phyloP scores from a whole-genome alignment of 1,140 invertebrate genomes.

The Thaumetopoea pityocampa region DNA sequence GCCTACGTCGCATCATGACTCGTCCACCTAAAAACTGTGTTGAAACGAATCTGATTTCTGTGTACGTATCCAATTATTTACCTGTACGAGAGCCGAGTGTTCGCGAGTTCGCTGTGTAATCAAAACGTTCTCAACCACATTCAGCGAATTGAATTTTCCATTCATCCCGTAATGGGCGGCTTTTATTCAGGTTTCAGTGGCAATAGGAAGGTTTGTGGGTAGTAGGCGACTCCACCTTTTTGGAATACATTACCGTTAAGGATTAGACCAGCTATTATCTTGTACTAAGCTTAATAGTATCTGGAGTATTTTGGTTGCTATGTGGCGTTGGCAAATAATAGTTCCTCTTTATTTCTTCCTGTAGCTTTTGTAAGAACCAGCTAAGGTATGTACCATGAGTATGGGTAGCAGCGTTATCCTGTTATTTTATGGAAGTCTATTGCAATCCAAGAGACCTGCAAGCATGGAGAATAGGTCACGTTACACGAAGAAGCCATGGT shows the following conservation, averaged over 20 bases:
- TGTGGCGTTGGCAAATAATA: too few relatives aligned
- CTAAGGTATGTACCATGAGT: too few relatives aligned
- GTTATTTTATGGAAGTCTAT: too few relatives aligned
- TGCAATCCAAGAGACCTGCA: too few relatives aligned
- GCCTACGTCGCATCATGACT: too few relatives aligned
- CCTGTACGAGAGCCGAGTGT: slow-evolving; percentile 23
- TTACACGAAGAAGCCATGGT: too few relatives aligned
- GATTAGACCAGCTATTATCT: slow-evolving; percentile 23
- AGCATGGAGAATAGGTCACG: too few relatives aligned
- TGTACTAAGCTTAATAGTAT: slow-evolving; percentile 22
- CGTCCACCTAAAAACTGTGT: too few relatives aligned
- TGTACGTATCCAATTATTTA: slow-evolving; percentile 28
- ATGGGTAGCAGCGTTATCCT: too few relatives aligned
- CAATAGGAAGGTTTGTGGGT: slow-evolving; percentile 10
- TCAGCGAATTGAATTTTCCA: slow-evolving; percentile 27
- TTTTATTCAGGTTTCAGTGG: slow-evolving; percentile 20
- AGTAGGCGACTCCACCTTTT: slow-evolving; percentile 13
- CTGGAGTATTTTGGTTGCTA: slow-evolving; percentile 16
- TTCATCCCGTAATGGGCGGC: slow-evolving; percentile 32
- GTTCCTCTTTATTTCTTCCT: too few relatives aligned
- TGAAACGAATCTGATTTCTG: slow-evolving; percentile 21
- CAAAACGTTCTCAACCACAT: slow-evolving; percentile 31
- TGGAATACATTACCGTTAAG: slow-evolving; percentile 29
- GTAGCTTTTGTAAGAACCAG: too few relatives aligned
- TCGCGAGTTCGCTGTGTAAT: slow-evolving; percentile 28